Base-by-base conservation (phyloP, 2,797 vertebrate species). In the Schizopygopsis malacanthus region DNA sequence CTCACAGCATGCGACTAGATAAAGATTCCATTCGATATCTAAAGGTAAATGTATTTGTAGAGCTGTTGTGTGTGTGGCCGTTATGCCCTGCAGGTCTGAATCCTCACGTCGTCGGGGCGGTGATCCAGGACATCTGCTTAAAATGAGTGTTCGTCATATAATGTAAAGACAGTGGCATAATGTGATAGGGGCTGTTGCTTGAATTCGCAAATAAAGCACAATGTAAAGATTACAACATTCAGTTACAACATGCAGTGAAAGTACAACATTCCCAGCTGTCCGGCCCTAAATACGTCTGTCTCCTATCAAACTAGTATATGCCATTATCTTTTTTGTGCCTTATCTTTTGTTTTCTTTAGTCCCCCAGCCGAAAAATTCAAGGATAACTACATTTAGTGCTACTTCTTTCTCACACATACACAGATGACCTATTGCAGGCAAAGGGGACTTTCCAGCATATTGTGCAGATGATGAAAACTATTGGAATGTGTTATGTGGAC, bases 91-190 rank as follows among this genome's bases (percentile, higher is more conserved):
- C 70, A 47, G 43, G 28, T 83, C 65, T 50, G 28, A 73, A 13
- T 47, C 56, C 56, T 65, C 13, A 73, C n/a, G 8, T 25, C n/a
- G 8, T 25, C n/a, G 4, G 39, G n/a, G 63, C 18, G 18, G 52
- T 45, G 43, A n/a, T 83, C 70, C 54, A 73, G 54, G 56, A 83
- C 70, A 75, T 83, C 82, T 75, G 71, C n/a, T n/a, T n/a, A 65
- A 63, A 50, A 5, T 22, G 4, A 50, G 41, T 33, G 25, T 79
- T 45, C 22, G 77, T 28, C 41, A 43, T 43, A 28, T 79, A 79
- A 63, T 33, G 78, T 80, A 43, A 67, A 37, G 78, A 80, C 59
- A 47, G 43, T 80, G 10, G 10, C n/a, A 65, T 18, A 11, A 43
- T 79, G 28, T 56, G 37, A 61, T 11, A 2, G 18, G 28, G 67